Conservation (phyloP, 2,888 invertebrate genomes). For the Athalia cordata region DNA sequence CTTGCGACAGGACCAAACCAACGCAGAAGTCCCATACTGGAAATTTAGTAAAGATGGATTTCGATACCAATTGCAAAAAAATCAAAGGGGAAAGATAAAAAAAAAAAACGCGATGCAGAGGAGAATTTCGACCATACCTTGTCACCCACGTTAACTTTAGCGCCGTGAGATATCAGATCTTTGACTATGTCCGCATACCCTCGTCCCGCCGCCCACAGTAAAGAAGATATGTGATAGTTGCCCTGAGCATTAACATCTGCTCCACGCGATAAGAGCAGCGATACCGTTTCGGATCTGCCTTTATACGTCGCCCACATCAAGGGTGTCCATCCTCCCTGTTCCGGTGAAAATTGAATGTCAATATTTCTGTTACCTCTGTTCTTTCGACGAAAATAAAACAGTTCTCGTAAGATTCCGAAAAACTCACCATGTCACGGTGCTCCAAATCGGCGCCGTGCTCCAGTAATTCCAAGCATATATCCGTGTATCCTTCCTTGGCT, state of each 20-base stretch:
- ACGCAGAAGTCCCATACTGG: slow-evolving; percentile 94
- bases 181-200: slow-evolving; percentile 91
- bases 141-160: slow-evolving; percentile 96
- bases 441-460: slow-evolving; percentile 91
- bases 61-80: neutral
- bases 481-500: slow-evolving; percentile 90
- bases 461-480: slow-evolving; percentile 87
- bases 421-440: slow-evolving; percentile 88
- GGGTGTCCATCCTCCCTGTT: slow-evolving; percentile 96
- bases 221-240: slow-evolving; percentile 93
- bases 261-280: slow-evolving; percentile 86
- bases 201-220: slow-evolving; percentile 97
- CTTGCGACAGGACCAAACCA: slow-evolving; percentile 96
- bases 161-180: slow-evolving; percentile 88
- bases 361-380: neutral
- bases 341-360: neutral
- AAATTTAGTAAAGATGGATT: slow-evolving; percentile 47
- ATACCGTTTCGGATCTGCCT: slow-evolving; percentile 86
- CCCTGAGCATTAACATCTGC: slow-evolving; percentile 97
- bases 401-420: neutral
- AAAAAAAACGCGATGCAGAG: neutral
- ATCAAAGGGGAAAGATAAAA: neutral
- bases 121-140: slow-evolving; percentile 75
- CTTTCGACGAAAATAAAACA: slow-evolving; percentile 6
- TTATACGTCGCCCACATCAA: slow-evolving; percentile 99